These are phyloP conservation scores for Florisuga fusca DNA, from an alignment of 2,797 vertebrate species.

Conservation along the genomic window DNA sequence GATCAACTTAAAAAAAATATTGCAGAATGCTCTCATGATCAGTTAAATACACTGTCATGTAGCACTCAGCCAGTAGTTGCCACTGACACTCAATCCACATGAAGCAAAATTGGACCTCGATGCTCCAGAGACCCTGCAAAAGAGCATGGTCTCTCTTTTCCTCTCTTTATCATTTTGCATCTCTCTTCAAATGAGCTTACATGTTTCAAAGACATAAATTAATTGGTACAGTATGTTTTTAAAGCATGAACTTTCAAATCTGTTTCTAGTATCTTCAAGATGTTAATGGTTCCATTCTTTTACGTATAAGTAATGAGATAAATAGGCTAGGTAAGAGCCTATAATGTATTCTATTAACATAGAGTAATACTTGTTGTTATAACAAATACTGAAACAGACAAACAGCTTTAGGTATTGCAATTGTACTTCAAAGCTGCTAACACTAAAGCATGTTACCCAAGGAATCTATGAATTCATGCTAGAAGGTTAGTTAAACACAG, in stretches of 20 bases:
- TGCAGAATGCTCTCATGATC: background rate
- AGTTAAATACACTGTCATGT: background rate
- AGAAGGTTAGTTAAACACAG: background rate
- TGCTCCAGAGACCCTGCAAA: background rate
- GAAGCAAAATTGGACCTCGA: background rate
- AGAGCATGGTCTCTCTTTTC: background rate
- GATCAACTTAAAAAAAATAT: background rate
- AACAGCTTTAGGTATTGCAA: background rate
- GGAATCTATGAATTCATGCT: background rate
- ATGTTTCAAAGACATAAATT: background rate
- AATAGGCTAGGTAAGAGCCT: background rate
- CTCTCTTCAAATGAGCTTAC: background rate
- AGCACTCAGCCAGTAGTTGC: background rate
- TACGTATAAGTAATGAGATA: background rate
- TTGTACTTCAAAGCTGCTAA: background rate
- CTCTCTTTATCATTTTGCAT: background rate
- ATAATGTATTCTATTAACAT: background rate
- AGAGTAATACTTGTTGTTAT: background rate
- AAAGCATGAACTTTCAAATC: background rate
- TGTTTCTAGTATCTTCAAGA: background rate
- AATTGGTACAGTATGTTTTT: background rate
- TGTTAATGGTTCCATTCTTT: background rate
- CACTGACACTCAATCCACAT: background rate
- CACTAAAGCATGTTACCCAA: background rate
- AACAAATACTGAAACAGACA: background rate